Evolutionary conservation across 2,797 vertebrate species (phyloP).

Genomic region (Hirundo rustica): DNA sequence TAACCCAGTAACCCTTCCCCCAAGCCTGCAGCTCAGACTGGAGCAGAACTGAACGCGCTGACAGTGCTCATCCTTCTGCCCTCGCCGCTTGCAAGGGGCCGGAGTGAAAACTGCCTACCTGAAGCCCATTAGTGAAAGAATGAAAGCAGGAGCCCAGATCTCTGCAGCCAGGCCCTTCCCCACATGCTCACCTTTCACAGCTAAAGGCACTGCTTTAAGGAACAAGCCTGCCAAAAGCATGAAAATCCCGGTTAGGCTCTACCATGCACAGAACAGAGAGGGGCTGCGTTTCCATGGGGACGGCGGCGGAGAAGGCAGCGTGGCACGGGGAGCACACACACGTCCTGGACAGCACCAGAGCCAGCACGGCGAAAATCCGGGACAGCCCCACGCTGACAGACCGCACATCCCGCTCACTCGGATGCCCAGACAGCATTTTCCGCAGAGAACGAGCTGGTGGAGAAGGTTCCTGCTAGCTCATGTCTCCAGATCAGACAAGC

Average conservation of each 20-base stretch:
- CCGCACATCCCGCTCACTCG: background rate
- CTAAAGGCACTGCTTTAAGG: conserved; percentile 26
- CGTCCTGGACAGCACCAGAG: background rate
- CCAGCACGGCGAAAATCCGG: background rate
- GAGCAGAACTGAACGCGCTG: background rate
- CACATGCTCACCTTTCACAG: conserved; percentile 39
- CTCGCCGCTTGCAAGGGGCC: background rate
- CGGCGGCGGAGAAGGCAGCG: background rate
- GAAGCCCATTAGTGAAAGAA: background rate
- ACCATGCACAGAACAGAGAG: background rate
- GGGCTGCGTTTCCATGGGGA: conserved; percentile 58
- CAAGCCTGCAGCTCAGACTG: background rate
- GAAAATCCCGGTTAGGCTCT: background rate
- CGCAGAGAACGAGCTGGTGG: background rate
- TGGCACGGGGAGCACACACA: background rate
- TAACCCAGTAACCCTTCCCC: background rate
- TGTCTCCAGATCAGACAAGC: background rate
- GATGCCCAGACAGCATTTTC: background rate
- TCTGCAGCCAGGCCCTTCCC: background rate
- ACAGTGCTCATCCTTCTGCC: background rate
- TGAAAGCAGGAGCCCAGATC: background rate
- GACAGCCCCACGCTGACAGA: background rate
- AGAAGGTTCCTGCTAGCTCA: background rate
- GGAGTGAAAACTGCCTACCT: background rate
- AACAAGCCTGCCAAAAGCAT: background rate